These are phyloP conservation scores for Omphaloscelis lunosa DNA, from an alignment of 2,888 invertebrate genomes.

Conservation along the genomic window DNA sequence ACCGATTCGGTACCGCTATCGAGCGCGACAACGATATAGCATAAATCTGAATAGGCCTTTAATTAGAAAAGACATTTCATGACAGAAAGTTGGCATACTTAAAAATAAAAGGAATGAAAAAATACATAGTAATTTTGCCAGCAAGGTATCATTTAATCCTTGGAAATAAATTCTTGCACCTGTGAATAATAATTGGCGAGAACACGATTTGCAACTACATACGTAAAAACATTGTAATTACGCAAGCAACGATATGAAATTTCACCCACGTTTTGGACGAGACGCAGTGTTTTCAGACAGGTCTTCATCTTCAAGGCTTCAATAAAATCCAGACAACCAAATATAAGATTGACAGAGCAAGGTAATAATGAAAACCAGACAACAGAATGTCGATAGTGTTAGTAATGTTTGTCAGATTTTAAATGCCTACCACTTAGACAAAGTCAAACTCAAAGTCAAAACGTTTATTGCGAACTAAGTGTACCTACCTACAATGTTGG, in stretches of 20 bases:
- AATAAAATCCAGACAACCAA: background rate
- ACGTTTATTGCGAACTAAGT: too few relatives aligned
- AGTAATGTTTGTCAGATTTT: background rate
- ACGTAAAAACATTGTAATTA: slow-evolving; percentile 11
- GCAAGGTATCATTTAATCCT: background rate
- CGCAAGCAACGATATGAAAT: slow-evolving; percentile 24
- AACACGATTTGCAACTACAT: background rate
- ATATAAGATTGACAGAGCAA: background rate
- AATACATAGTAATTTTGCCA: background rate
- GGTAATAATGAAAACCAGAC: background rate
- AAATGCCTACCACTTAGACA: background rate
- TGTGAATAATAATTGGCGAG: background rate
- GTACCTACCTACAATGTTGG: too few relatives aligned
- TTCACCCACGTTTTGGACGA: slow-evolving; percentile 13
- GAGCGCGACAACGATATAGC: too few relatives aligned
- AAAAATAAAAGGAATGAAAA: background rate
- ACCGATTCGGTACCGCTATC: too few relatives aligned
- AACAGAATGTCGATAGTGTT: background rate
- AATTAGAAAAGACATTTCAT: background rate
- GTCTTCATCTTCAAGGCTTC: background rate
- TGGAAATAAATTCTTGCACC: background rate
- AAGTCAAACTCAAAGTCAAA: too few relatives aligned
- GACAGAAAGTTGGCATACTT: background rate
- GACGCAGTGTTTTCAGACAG: background rate
- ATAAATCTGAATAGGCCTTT: too few relatives aligned